phyloP scores from a whole-genome alignment of 1,140 invertebrate genomes.

The Pseudomyrmex sp. region DNA sequence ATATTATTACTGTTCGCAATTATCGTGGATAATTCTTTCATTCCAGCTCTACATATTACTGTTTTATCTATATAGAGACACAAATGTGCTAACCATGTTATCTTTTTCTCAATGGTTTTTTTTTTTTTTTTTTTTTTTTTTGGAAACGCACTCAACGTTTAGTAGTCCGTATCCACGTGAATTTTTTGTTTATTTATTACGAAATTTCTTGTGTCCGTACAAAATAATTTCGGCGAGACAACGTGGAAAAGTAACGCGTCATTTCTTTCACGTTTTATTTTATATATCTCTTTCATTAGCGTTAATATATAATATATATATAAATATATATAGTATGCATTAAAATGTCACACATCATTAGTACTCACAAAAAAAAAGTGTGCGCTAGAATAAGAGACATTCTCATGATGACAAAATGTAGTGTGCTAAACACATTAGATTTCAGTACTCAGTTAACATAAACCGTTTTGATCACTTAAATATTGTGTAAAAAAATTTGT shows the following conservation, averaged over 20 bases:
- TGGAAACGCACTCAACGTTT: too few species aligned
- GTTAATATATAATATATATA: constrained; percentile 61
- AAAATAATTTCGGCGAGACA: too few species aligned
- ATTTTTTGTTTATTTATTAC: too few species aligned
- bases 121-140: constrained; percentile 8
- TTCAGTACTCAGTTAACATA: constrained; percentile 70
- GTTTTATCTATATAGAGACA: constrained; percentile 63
- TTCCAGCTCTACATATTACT: constrained; percentile 72
- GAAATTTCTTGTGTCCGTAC: too few species aligned
- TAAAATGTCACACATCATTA: constrained; percentile 68
- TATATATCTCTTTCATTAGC: constrained; percentile 62
- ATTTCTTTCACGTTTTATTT: constrained; percentile 22
- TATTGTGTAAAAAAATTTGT: constrained; percentile 73
- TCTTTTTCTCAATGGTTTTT: not conserved
- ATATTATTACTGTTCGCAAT: constrained; percentile 79
- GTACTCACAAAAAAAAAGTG: constrained; percentile 64
- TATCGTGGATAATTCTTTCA: constrained; percentile 78
- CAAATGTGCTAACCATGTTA: constrained; percentile 4
- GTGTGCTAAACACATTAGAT: constrained; percentile 66
- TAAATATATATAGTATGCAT: constrained; percentile 24
- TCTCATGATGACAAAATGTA: constrained; percentile 64
- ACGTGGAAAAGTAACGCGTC: too few species aligned
- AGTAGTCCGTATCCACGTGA: too few species aligned
- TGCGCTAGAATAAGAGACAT: constrained; percentile 74
- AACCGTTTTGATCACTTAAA: constrained; percentile 66